These are phyloP conservation scores for Macrotrachela quadricornifera DNA, from an alignment of 1,140 invertebrate genomes.

Conservation along the genomic window DNA sequence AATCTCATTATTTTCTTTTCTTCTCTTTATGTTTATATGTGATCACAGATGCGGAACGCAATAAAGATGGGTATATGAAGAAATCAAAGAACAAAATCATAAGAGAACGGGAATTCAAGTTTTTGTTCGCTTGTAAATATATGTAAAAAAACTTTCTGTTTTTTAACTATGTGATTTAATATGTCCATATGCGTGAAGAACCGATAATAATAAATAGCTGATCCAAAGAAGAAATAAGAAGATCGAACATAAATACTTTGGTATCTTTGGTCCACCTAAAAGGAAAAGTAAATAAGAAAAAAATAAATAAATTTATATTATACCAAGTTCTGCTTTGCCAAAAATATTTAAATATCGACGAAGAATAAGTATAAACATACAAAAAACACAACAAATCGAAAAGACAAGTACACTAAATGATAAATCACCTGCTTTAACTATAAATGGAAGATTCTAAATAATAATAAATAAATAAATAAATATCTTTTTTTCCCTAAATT, in stretches of 20 bases:
- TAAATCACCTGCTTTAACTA: slow-evolving; percentile 34
- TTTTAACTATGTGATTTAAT: slow-evolving; percentile 7
- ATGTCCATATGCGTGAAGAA: slow-evolving; percentile 30
- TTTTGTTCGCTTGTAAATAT: no score
- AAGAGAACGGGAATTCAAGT: no score
- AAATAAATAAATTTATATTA: no score
- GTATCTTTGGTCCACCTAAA: slow-evolving; percentile 31
- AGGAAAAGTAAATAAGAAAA: no score
- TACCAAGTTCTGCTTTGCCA: slow-evolving; percentile 36
- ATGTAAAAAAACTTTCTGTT: no score
- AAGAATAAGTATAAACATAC: slow-evolving; percentile 32
- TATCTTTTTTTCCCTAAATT: no score
- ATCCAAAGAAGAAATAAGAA: slow-evolving; percentile 35
- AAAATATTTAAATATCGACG: slow-evolving; percentile 32
- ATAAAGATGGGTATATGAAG: no score
- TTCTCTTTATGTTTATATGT: no score
- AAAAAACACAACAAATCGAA: slow-evolving; percentile 31
- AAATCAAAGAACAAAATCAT: no score
- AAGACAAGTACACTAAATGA: slow-evolving; percentile 40
- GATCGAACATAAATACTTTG: slow-evolving; percentile 23
- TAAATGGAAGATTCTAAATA: slow-evolving; percentile 34
- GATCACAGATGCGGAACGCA: no score
- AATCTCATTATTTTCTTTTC: no score
- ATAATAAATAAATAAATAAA: background rate
- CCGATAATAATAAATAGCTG: slow-evolving; percentile 34